Conservation (phyloP, 2,113 vertebrate species). For the Bostrychus sinensis region DNA sequence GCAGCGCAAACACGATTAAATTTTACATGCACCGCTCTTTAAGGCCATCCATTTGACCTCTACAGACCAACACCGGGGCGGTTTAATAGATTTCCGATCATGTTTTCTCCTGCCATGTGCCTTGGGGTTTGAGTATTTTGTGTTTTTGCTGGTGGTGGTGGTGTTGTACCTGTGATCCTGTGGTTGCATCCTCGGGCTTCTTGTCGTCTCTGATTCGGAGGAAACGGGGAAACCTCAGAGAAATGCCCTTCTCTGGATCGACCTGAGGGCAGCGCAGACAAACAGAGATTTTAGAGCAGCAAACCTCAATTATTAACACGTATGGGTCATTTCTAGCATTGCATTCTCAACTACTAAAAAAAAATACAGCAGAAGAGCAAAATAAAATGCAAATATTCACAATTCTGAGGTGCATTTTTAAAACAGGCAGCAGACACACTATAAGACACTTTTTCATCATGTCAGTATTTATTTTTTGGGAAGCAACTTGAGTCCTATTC, state of each 20-base stretch:
- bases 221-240: constrained; percentile 90
- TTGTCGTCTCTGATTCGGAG: constrained; percentile 87
- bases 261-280: constrained; percentile 72
- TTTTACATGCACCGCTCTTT: not conserved
- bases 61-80: no score
- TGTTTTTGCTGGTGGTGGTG: not conserved
- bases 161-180: constrained; percentile 80
- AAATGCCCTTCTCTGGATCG: constrained; percentile 89
- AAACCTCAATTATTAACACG: not conserved
- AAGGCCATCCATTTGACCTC: not conserved
- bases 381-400: no score
- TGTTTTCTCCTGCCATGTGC: not conserved
- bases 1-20: not conserved
- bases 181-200: constrained; percentile 87
- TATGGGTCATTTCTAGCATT: not conserved
- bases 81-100: not conserved
- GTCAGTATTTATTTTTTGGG: no score
- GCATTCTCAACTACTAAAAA: no score
- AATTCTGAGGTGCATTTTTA: no score
- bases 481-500: no score
- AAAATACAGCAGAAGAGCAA: no score
- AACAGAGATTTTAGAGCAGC: not conserved
- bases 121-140: no score
- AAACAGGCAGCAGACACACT: no score
- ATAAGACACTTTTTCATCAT: no score